Evolutionary conservation across 1,140 invertebrate genomes (phyloP).

Genomic region (Heterodera schachtii): DNA sequence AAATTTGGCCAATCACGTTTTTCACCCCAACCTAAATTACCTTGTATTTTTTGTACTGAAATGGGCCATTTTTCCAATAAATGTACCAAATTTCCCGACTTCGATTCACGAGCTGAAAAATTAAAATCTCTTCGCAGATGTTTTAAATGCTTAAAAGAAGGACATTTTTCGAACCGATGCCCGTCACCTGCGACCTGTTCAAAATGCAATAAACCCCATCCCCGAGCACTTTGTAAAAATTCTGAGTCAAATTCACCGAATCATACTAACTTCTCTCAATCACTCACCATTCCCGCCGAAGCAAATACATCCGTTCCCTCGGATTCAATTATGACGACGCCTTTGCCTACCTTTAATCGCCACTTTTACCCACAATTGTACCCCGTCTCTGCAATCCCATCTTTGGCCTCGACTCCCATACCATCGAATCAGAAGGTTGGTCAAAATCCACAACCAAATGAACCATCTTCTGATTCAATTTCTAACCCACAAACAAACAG

Average conservation of each 20-base stretch:
- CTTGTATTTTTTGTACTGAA: constrained; percentile 2
- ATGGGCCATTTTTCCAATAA: background rate
- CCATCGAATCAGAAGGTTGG: no score
- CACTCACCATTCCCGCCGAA: no score
- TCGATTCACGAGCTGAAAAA: background rate
- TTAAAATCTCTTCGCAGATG: background rate
- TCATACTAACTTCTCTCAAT: no score
- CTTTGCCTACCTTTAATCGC: no score
- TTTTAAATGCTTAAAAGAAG: background rate
- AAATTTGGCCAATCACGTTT: background rate
- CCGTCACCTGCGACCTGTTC: background rate
- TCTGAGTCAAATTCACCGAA: background rate
- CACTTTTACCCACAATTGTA: no score
- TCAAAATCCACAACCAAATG: no score
- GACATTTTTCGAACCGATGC: background rate
- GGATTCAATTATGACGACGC: no score
- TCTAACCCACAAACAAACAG: background rate
- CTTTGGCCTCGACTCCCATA: no score
- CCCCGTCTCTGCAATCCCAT: no score
- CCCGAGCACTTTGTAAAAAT: background rate
- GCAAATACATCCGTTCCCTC: no score
- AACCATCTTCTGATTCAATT: no score
- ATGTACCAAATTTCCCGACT: background rate
- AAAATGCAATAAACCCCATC: background rate
- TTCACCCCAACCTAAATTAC: background rate